Evolutionary conservation across 1,140 invertebrate species (phyloP), one percentile per base, ranked within the genome.

Genomic region (Ips typographus): DNA sequence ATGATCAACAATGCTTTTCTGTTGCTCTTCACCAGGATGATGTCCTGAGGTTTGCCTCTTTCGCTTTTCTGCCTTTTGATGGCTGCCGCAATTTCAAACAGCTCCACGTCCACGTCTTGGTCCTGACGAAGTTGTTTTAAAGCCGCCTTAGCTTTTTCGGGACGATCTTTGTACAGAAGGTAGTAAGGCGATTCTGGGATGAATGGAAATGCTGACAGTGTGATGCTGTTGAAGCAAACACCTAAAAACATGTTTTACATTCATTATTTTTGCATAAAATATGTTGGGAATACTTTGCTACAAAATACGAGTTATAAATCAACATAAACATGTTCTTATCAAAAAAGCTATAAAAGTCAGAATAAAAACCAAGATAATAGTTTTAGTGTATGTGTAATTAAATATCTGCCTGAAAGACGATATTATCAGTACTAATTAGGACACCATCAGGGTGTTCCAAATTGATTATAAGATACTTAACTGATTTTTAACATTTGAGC

Each of bases 111-210:
- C 0, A 83, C 81, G 36, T 75, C 77, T 1, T 65, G 42, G 42
- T 80, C 80, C 22, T 84, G 82, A 43, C 87, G 77, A 0, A 91
- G 73, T 74, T 80, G 82, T 5, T 79, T 74, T 55, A 90, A 73
- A 2, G 84, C 74, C 4, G 79, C 71, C 1, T 81, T 72, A 0
- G 87, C 88, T 38, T 84, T 82, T 5, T 79, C 74, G 38, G 77
- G 79, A 6, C 75, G 76, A 6, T 81, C 79, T 65, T 73, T 74
- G 40, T 55, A 69, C 7, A 75, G 44, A 1, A 73, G 64, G 53
- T 71, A 76, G 59, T 77, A 77, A 6, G 75, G 76, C 2, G 75
- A 75, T 49, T 77, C 75, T 5, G 76, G 76, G 65, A 76, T 73
- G 42, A 72, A 73, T 2, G 73, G 58, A 47, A 77, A 77, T 2